Percentiles rank a stretch among this genome's conserved stretches.
phyloP scores from a whole-genome alignment of 1,140 invertebrate species.

The Diachasma alloeum region DNA sequence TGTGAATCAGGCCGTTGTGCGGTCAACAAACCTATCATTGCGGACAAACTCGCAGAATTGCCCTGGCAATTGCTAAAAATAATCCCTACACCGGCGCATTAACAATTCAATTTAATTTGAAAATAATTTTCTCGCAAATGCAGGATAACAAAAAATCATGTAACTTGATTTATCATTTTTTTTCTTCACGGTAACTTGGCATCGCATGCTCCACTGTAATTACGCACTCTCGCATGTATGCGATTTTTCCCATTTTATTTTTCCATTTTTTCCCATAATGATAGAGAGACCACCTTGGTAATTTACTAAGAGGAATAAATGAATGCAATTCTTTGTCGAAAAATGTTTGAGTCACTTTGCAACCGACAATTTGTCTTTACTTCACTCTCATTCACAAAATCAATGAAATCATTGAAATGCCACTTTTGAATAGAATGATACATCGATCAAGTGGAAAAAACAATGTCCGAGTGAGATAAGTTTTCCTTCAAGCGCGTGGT shows the following conservation, averaged over 20 bases:
- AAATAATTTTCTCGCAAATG: neutral
- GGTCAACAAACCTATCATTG: neutral
- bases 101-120: neutral
- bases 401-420: neutral
- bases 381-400: neutral
- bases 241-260: neutral
- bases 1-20: neutral
- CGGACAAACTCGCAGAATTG: neutral
- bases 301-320: neutral
- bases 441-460: slow-evolving; percentile 2
- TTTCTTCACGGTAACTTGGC: neutral
- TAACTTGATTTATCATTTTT: slow-evolving; percentile 10
- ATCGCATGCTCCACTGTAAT: neutral
- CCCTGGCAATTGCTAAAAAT: neutral
- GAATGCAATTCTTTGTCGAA: neutral
- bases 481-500: neutral
- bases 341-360: neutral
- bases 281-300: neutral
- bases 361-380: neutral
- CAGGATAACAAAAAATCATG: neutral
- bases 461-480: neutral
- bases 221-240: slow-evolving; percentile 7
- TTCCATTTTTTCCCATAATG: neutral
- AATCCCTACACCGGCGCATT: neutral
- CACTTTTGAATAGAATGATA: neutral